Evolutionary conservation across 2,797 vertebrate species (phyloP).

Genomic region (Muscicapa comitata): DNA sequence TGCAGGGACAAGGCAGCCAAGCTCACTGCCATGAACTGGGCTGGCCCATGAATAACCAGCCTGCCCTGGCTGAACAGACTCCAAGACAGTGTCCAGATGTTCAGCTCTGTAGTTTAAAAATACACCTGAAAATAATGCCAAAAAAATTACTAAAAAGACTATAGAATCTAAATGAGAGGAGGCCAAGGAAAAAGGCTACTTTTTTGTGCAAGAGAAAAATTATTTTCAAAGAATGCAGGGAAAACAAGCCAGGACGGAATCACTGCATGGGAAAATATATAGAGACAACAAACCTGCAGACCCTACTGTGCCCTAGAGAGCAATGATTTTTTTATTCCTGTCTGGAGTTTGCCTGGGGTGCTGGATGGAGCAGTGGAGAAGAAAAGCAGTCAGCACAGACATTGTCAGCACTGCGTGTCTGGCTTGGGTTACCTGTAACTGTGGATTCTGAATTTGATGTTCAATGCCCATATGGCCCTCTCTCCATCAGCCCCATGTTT

Average conservation of each 20-base stretch:
- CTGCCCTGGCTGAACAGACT: neutral
- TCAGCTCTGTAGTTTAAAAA: neutral
- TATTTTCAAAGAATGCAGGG: neutral
- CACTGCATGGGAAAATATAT: neutral
- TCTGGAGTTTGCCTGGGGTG: neutral
- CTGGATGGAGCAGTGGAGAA: neutral
- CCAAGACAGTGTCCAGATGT: neutral
- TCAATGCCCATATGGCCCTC: neutral
- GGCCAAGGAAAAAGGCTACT: neutral
- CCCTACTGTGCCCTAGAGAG: neutral
- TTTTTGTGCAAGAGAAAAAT: neutral
- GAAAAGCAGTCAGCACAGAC: neutral
- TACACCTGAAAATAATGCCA: neutral
- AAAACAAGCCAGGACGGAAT: neutral
- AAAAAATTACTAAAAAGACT: neutral
- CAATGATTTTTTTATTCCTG: neutral
- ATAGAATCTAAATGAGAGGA: neutral
- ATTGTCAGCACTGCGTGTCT: rapidly evolving
- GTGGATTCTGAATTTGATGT: neutral
- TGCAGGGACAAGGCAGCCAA: neutral
- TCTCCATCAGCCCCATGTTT: neutral
- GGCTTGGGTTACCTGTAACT: neutral
- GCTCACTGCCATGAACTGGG: neutral
- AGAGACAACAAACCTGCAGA: neutral
- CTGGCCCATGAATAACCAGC: neutral